Conservation (phyloP, 1,140 invertebrate genomes). For the Macrobrachium rosenbergii region DNA sequence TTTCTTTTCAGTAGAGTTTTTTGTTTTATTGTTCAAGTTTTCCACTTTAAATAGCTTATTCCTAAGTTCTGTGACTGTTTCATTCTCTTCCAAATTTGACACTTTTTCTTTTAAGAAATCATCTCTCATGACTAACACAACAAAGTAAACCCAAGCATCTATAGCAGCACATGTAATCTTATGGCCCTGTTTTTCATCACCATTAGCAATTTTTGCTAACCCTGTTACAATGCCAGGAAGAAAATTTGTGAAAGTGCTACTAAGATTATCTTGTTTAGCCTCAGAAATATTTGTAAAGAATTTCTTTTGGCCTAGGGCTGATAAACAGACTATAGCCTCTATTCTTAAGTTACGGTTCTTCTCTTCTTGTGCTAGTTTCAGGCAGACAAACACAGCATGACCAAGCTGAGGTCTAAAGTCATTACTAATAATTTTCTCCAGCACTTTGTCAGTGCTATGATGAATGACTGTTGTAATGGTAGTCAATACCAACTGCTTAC, state of each 20-base stretch:
- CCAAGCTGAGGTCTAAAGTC: slow-evolving; percentile 34
- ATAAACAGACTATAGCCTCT: slow-evolving; percentile 26
- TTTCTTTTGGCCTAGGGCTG: slow-evolving; percentile 22
- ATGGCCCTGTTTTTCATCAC: slow-evolving; percentile 40
- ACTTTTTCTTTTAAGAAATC: slow-evolving; percentile 12
- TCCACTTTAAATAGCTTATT: slow-evolving; percentile 13
- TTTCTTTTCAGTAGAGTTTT: not conserved
- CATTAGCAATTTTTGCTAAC: slow-evolving; percentile 28
- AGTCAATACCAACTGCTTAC: slow-evolving; percentile 11
- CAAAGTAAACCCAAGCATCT: slow-evolving; percentile 30
- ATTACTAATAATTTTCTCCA: not conserved
- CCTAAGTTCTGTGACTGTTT: not conserved
- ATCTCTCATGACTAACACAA: slow-evolving; percentile 27
- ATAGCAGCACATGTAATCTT: slow-evolving; percentile 31
- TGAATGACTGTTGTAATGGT: not conserved
- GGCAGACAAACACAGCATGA: slow-evolving; percentile 21
- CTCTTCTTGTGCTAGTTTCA: slow-evolving; percentile 26
- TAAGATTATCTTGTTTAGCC: not conserved
- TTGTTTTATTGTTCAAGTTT: not conserved
- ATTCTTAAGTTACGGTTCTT: slow-evolving; percentile 34
- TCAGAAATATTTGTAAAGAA: not conserved
- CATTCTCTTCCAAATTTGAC: not conserved
- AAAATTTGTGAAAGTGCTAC: slow-evolving; percentile 25
- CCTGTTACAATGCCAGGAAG: slow-evolving; percentile 24
- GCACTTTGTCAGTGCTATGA: slow-evolving; percentile 3